Conservation (phyloP, 37 sponge, comb jelly and placozoan species). For the Beroe ovata region DNA sequence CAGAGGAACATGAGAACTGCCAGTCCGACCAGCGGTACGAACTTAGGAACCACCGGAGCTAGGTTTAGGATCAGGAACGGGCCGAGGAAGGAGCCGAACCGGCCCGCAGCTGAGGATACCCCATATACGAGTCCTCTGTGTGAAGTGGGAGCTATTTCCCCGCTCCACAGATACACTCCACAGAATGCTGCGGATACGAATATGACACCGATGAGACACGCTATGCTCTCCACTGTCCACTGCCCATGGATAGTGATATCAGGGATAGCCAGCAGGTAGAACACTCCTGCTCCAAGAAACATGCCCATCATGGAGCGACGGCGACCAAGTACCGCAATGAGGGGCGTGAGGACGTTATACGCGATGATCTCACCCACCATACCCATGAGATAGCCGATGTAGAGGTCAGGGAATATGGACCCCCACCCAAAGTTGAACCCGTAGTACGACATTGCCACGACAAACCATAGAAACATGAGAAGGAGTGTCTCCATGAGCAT, state of each 20-base stretch:
- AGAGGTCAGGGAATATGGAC: constrained; percentile 27
- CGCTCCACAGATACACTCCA: constrained; percentile 10
- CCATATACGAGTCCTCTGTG: constrained; percentile 21
- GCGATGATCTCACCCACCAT: not conserved
- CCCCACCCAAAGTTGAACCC: constrained; percentile 55
- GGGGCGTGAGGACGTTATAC: not conserved
- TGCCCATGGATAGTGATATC: not conserved
- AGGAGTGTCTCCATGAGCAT: not conserved
- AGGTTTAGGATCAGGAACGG: not conserved
- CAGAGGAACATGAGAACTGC: not conserved
- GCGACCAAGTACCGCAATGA: not conserved
- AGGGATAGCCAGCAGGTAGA: not conserved
- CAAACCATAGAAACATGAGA: constrained; percentile 30
- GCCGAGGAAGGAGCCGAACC: constrained; percentile 18
- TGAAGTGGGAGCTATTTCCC: constrained; percentile 17
- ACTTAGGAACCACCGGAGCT: not conserved
- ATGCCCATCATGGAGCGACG: not conserved
- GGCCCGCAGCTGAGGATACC: not conserved
- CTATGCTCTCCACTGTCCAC: constrained; percentile 6
- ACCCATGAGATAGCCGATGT: constrained; percentile 7
- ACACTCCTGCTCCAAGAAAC: constrained; percentile 15
- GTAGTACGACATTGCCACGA: constrained; percentile 33
- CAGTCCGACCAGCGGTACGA: not conserved
- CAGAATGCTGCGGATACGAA: not conserved
- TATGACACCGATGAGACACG: constrained; percentile 9